Evolutionary conservation across 2,888 invertebrate genomes (phyloP).

Genomic region (Pachycephus smyrnensis): DNA sequence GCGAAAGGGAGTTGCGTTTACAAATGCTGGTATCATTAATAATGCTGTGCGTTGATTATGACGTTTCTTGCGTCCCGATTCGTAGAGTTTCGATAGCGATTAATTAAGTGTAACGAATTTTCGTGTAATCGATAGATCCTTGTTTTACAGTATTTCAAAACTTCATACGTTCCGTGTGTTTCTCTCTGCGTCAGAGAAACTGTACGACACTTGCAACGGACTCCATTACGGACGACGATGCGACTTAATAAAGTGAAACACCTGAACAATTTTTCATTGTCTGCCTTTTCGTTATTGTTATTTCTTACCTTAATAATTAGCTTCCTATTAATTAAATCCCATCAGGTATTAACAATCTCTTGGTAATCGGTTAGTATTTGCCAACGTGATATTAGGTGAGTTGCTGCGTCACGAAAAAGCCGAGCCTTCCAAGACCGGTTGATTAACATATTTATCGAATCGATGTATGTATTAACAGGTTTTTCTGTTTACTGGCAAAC

Average conservation of each 20-base stretch:
- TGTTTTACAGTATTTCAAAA: background rate
- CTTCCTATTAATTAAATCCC: background rate
- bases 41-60: background rate
- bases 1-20: background rate
- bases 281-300: background rate
- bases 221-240: background rate
- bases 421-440: slow-evolving; percentile 52
- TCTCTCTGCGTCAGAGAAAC: background rate
- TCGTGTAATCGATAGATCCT: background rate
- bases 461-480: slow-evolving; percentile 13
- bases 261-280: background rate
- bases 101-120: background rate
- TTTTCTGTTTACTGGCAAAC: slow-evolving; percentile 14
- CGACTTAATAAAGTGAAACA: background rate
- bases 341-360: background rate
- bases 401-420: slow-evolving; percentile 21
- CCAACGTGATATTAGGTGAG: background rate
- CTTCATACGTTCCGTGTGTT: background rate
- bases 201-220: background rate
- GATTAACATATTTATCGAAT: slow-evolving; percentile 47
- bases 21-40: background rate
- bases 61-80: background rate
- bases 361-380: background rate
- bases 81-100: background rate
- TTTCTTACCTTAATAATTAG: background rate